These are phyloP conservation scores for Oligia latruncula DNA, from an alignment of 2,888 invertebrate species.

Conservation along the genomic window DNA sequence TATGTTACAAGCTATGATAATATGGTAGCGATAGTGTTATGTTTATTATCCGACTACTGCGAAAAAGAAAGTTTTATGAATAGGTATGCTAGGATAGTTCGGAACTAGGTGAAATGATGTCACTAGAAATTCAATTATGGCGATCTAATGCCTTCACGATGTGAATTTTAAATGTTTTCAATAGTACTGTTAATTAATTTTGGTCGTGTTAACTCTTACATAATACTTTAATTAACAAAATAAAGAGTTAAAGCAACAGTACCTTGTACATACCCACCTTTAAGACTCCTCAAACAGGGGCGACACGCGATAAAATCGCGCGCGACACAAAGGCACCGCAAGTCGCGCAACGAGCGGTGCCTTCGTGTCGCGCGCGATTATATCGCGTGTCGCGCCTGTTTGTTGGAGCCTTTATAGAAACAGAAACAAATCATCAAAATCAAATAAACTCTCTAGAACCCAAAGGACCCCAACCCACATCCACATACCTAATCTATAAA, in stretches of 20 bases:
- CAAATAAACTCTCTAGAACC: neutral
- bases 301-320: too few relatives aligned
- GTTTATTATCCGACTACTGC: neutral
- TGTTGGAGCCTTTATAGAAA: neutral
- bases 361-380: too few relatives aligned
- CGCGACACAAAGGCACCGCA: too few relatives aligned
- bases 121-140: neutral
- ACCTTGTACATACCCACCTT: neutral
- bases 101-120: neutral
- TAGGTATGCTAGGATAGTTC: neutral
- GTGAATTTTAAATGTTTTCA: neutral
- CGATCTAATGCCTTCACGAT: neutral
- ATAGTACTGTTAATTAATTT: neutral
- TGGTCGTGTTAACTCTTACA: neutral
- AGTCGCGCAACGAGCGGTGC: too few relatives aligned
- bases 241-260: neutral
- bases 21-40: neutral
- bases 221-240: neutral
- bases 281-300: too few relatives aligned
- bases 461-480: neutral
- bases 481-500: constrained; percentile 9
- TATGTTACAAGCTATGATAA: constrained; percentile 25
- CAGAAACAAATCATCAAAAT: constrained; percentile 12
- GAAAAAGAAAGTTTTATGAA: neutral
- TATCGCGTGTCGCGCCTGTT: too few relatives aligned